Evolutionary conservation across 2,797 vertebrate genomes (phyloP).

Genomic region (Smutsia temminckii): DNA sequence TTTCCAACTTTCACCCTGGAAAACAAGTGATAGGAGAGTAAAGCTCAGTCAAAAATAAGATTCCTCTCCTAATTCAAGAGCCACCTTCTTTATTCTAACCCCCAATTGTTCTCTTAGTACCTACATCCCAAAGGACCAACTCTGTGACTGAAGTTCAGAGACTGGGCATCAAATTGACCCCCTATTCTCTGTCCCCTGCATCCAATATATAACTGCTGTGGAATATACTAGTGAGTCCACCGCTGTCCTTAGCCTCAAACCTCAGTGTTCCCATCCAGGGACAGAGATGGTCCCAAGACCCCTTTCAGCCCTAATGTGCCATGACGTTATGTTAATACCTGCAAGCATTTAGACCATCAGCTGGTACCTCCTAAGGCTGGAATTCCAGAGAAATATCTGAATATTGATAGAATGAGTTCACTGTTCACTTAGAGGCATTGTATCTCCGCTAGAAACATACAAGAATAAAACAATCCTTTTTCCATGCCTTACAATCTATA

Average conservation of each 20-base stretch:
- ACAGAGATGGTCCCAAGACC: not conserved
- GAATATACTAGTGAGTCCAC: rapidly evolving
- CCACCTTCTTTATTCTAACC: not conserved
- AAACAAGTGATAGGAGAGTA: not conserved
- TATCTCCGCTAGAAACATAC: not conserved
- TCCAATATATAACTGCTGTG: too few species aligned
- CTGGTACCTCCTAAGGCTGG: not conserved
- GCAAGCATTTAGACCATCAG: not conserved
- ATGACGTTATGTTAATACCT: not conserved
- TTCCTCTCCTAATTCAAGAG: not conserved
- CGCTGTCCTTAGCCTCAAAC: slow-evolving; percentile 45
- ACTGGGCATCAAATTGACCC: not conserved
- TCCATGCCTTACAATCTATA: not conserved
- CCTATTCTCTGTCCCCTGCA: not conserved
- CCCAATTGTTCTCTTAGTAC: not conserved
- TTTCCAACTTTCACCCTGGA: not conserved
- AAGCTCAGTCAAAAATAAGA: not conserved
- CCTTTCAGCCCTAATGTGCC: not conserved
- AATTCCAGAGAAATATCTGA: not conserved
- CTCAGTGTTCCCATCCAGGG: not conserved
- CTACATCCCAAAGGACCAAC: not conserved
- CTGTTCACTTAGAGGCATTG: not conserved
- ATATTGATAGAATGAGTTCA: not conserved
- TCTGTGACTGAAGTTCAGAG: not conserved
- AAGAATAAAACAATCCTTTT: not conserved